Base-by-base conservation (phyloP, 2,888 invertebrate genomes). In the Aleiodes testaceus region DNA sequence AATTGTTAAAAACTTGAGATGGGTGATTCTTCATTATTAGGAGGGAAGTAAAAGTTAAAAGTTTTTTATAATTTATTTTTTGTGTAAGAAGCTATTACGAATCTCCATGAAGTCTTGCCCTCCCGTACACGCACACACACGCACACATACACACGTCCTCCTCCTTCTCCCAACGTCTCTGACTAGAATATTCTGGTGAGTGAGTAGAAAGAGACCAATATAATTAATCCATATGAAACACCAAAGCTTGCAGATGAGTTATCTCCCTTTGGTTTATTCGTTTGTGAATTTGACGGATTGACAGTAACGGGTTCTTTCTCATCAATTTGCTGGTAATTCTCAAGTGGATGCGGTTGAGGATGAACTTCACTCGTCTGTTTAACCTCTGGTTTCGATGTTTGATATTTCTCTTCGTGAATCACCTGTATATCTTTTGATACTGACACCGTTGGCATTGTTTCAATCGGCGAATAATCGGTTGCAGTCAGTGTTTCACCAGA, bases 301-400 rank as follows among this genome's bases (percentile, higher is more conserved):
- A 72, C 36, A 3, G 73, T 59, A 6, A 68, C 69, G 5, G 71
- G 66, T 3, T 22, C 47, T 14, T 70, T 55, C 70, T 66, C 72
- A 20, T 77, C 77, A n/a, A 73, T 63, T 44, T 76, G 78, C 30
- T 78, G 66, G 72, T 81, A 79, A 59, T 78, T 78, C 16, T 80
- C 79, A 7, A 66, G 68, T 42, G 78, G 42, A 50, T 79, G 77
- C 0, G 79, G 77, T 7, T 70, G 69, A 11, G 77, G 36, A 3
- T 44, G 44, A 14, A 52, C 67, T 11, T 30, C 65, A 49, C 42
- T 16, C 2, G 70, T 20, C 11, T 53, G 44, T 65, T 69, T 66
- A 59, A 42, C 36, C 0, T n/a, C 26, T 49, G 61, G 12, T 7
- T 26, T 42, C 26, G 55, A 47, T 45, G 55, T 64, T 45, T 47